Evolutionary conservation across 2,888 invertebrate species (phyloP).

Genomic region (Palloptera scutellata): DNA sequence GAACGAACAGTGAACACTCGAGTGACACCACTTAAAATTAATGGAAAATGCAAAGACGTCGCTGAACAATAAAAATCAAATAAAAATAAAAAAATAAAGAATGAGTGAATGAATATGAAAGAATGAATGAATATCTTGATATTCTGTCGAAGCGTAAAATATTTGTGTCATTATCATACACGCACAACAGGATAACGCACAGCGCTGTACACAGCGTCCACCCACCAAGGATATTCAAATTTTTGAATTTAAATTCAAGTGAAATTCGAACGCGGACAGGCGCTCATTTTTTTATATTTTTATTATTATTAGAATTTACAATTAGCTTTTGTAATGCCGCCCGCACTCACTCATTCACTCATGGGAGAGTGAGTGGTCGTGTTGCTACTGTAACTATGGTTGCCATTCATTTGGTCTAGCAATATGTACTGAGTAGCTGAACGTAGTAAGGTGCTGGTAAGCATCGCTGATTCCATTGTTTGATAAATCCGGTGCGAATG

Average conservation of each 20-base stretch:
- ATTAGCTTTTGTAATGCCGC: conserved; percentile 46
- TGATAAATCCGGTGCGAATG: conserved; percentile 23
- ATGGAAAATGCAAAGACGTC: conserved; percentile 46
- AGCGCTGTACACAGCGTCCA: conserved; percentile 47
- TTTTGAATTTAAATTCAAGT: conserved; percentile 33
- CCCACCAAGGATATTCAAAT: conserved; percentile 46
- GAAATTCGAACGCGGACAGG: conserved; percentile 6
- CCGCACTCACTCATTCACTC: not conserved
- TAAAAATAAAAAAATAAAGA: conserved; percentile 23
- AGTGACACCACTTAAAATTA: conserved; percentile 50
- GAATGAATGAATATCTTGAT: conserved; percentile 8
- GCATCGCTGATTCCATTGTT: conserved; percentile 35
- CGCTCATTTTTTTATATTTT: conserved; percentile 11
- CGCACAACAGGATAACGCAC: conserved; percentile 27
- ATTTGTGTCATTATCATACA: conserved; percentile 57
- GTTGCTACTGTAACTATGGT: conserved; percentile 7
- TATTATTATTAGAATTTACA: conserved; percentile 52
- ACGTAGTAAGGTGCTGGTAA: conserved; percentile 29
- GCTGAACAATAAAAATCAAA: conserved; percentile 39
- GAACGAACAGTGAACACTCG: too few relatives aligned
- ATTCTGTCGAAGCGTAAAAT: conserved; percentile 56
- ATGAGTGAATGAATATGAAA: not conserved
- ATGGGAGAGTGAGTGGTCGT: too few relatives aligned
- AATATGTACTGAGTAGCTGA: not conserved
- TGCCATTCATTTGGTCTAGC: conserved; percentile 36